Evolutionary conservation across 2,888 invertebrate species (phyloP), one percentile per base, ranked within the genome.

Genomic region (Exocentrus adspersus): DNA sequence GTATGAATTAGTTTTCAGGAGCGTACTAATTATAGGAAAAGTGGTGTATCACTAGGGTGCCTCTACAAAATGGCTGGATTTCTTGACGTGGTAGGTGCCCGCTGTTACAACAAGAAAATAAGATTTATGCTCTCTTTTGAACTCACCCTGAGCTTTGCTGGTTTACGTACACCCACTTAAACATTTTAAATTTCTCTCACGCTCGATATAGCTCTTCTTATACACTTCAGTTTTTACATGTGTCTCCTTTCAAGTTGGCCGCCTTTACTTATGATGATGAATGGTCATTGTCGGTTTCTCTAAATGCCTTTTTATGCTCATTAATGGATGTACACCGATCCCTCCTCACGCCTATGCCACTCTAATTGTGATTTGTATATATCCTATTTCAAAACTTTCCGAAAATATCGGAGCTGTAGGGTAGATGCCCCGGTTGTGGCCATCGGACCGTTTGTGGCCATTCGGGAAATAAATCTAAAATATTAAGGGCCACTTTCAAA

Each of bases 1-100:
- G 74, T 74, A 76, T 77, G 77, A 78, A 80, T 80, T 79, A 79
- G 78, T 77, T 78, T 79, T 76, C 77, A 78, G 78, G 77, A 79
- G 79, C 76, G 74, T 72, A 73, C 74, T 79, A 79, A 80, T 80
- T 80, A 79, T 77, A 75, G 76, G 78, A 75, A 76, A 76, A 65
- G 60, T 75, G 75, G 72, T 74, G 75, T 72, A 74, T 69, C 77
- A 71, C 72, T 72, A 65, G 78, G 78, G 77, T 62, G 72, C 48
- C 70, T 63, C 68, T 67, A 68, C 72, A 78, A 79, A 76, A 79
- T 79, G 78, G 79, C 77, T 75, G 77, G 72, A 68, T 62, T 68
- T 56, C 62, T 69, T 73, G 74, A 73, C 74, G 71, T 70, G 71
- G 72, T 71, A 72, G 75, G 68, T 73, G 73, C 78, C 77, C 75